Evolutionary conservation across 2,113 vertebrate species (phyloP), one percentile per base, ranked within the genome.

Genomic region (Lota lota): DNA sequence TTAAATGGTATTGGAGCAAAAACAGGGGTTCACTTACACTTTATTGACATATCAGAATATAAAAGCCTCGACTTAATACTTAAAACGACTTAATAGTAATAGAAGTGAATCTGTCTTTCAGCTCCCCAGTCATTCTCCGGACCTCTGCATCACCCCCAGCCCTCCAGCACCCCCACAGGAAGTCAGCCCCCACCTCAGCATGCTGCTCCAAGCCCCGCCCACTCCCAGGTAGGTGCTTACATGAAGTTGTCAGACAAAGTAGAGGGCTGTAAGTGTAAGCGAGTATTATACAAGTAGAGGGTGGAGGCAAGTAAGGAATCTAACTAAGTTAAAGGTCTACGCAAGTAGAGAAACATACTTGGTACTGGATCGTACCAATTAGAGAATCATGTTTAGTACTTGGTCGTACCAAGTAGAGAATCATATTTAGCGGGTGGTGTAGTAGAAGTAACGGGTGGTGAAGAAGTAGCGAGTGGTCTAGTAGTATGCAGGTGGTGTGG

Each of bases 131-230:
- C 94, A 10, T 95, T 94, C 81, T 84, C 94, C 70, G 91, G 90
- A 24, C 83, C 92, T 80, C 86, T 94, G 69, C 94, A 94, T 74
- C 92, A 77, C 14, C 94, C 94, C 17, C 94, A 94, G 84, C 94
- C 94, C 56, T 92, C 94, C 79, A 93, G 90, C 90, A 95, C 94
- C 1, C 94, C 94, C 24, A 94, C 94, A 1, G 94, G 93, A 70
- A 94, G 72, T 77, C 94, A 94, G 74, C 91, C 90, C 3, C 92
- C 91, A n/a, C 89, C 92, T 67, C 94, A 95, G 87, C 94, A 95
- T 77, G 78, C 93, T 0, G 90, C 94, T 10, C 94, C 94, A 76
- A 95, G 94, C 76, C 93, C 94, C 2, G 94, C 93, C 84, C 82
- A 83, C 59, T 33, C 58, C 12, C 85, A 87, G 78, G 72, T 79